Evolutionary conservation across 2,888 invertebrate genomes (phyloP), one percentile per base, ranked within the genome.

Genomic region (Poecilus cupreus): DNA sequence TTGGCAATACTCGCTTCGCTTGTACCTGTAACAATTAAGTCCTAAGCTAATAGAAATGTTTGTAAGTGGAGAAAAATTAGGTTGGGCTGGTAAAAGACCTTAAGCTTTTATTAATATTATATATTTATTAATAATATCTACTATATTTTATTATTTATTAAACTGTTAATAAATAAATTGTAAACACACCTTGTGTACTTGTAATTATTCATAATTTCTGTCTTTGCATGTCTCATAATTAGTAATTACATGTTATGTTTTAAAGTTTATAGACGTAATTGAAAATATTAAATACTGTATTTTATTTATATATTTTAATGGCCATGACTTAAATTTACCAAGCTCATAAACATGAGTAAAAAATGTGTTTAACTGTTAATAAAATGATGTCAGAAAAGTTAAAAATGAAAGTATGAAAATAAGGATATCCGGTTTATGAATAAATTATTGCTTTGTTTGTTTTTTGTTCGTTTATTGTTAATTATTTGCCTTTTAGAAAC

Each of bases 381-480:
- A 54, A 60, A 32, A 68, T 68, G 64, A 68, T 68, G 64, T 68
- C 64, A 68, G 18, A 51, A 51, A 51, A 16, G 26, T 16, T 16
- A 39, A 68, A 68, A 68, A 64, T 64, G 64, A 68, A 68, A 68
- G 64, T 68, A 32, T 37, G 37, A 18, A 51, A 68, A 68, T 68
- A 32, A 68, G 37, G 64, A 68, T 68, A 37, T 68, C 37, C 37
- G 32, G 64, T 20, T 26, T 68, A 24, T n/a, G 8, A 0, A 43
- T 43, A 43, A 43, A 43, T 43, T 43, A 57, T 22, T 57, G 11
- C 11, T 43, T 57, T 16, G 51, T 57, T 57, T 22, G 16, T 49
- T 57, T 57, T 57, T 26, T 57, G 32, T 32, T 32, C n/a, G n/a
- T n/a, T n/a, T n/a, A n/a, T n/a, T n/a, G n/a, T n/a, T n/a, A n/a